Percentiles rank a stretch among this genome's conserved stretches.
Conservation (phyloP, 2,113 vertebrate genomes). For the Atlantisia rogersi region DNA sequence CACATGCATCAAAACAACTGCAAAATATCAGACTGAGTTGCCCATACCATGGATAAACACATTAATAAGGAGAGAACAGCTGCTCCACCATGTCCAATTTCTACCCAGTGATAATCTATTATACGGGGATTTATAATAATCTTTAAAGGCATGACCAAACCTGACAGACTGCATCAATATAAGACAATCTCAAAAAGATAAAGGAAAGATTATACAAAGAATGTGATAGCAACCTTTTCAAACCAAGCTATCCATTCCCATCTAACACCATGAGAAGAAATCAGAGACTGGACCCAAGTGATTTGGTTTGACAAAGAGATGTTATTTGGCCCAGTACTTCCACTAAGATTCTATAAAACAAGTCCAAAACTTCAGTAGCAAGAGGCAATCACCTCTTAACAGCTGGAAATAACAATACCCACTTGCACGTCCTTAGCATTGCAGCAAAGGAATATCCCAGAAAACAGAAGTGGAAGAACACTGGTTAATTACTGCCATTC, state of each 20-base stretch:
- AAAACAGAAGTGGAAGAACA: not conserved
- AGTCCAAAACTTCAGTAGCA: not conserved
- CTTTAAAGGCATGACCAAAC: not conserved
- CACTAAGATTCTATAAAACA: not conserved
- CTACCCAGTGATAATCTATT: not conserved
- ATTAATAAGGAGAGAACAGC: not conserved
- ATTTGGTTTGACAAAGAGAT: not conserved
- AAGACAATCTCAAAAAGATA: not conserved
- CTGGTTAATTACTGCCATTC: not conserved
- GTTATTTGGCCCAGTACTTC: not conserved
- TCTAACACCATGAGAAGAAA: not conserved
- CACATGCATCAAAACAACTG: not conserved
- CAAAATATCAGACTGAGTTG: not conserved
- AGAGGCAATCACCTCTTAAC: not conserved
- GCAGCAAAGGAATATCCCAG: not conserved
- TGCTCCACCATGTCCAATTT: not conserved
- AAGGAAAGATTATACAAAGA: not conserved
- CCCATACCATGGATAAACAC: not conserved
- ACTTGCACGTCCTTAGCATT: rapidly evolving
- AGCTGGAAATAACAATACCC: not conserved
- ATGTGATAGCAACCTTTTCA: rapidly evolving
- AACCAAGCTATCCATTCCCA: not conserved
- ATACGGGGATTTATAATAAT: rapidly evolving
- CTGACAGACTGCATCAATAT: not conserved
- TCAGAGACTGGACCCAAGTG: not conserved